Evolutionary conservation across 2,797 vertebrate genomes (phyloP), one percentile per base, ranked within the genome.

Genomic region (Liasis olivaceus): DNA sequence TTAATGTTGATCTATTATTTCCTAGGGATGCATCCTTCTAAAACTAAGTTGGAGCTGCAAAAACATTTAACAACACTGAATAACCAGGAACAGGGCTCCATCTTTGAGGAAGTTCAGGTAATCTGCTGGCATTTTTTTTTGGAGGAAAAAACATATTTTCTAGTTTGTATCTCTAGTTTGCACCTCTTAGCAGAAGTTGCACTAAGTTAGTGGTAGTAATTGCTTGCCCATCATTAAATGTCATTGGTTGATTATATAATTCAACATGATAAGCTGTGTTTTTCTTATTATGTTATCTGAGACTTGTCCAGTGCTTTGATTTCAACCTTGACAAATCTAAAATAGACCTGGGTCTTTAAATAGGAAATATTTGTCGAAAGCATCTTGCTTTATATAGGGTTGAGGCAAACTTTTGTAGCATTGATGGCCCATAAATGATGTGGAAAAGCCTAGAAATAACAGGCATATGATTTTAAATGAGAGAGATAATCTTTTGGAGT

Each of bases 51-150:
- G 96, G 99, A 99, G 96, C 98, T 99, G 89, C 99, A 99, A 96
- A 99, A 97, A 95, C 98, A 99, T 95, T 96, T 99, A 96, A 99
- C 99, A 72, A 98, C 97, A 26, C 97, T 99, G 96, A 98, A 98
- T 94, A 99, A 98, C 95, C 96, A 98, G 93, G 99, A 99, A 36
- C 99, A 99, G 94, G 99, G 98, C 9, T 98, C 98, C 36, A 94
- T 99, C 94, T 99, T 99, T 97, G 99, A 99, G 95, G 98, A 98
- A 95, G 98, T 98, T 94, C 98, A 98, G 99, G 99, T 99, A 98
- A 96, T 93, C 89, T 88, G 12, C 11, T 8, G 1, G 3, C 89
- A 12, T 62, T 89, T 94, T 93, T 42, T 4, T 54, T 42, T 4
- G 5, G 42, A 63, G 28, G n/a, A 84, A 51, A 51, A 62, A n/a